These are phyloP conservation scores for Vanessa cardui DNA, from an alignment of 2,888 invertebrate species.

Conservation along the genomic window DNA sequence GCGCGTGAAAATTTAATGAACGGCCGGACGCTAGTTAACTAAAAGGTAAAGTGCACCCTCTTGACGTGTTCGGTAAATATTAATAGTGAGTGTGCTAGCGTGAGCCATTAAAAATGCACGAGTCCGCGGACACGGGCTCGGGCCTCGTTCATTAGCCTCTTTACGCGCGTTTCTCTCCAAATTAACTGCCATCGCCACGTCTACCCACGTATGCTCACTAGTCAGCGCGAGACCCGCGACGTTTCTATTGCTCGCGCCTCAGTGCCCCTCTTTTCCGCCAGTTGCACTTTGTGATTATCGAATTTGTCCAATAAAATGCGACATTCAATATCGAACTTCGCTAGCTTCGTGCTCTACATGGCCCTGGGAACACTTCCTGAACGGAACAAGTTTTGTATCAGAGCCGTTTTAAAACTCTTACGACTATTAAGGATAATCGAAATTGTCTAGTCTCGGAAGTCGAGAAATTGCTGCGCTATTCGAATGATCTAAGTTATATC, in stretches of 20 bases:
- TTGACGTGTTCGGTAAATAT: constrained; percentile 83
- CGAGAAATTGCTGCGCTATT: constrained; percentile 71
- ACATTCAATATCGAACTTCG: constrained; percentile 73
- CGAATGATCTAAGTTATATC: constrained; percentile 74
- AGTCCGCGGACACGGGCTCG: constrained; percentile 74
- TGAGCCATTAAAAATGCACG: constrained; percentile 82
- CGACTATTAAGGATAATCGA: constrained; percentile 80
- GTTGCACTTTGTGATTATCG: constrained; percentile 61
- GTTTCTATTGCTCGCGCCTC: constrained; percentile 50
- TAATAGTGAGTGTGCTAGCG: constrained; percentile 81
- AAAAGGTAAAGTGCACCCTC: constrained; percentile 84
- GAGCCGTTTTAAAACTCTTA: constrained; percentile 80
- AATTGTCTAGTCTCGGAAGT: constrained; percentile 71
- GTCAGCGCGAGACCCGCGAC: constrained; percentile 29
- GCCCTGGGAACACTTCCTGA: constrained; percentile 69
- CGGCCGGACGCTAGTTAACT: constrained; percentile 83
- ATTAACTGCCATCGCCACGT: constrained; percentile 49
- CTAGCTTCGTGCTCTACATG: constrained; percentile 62
- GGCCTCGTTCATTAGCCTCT: constrained; percentile 70
- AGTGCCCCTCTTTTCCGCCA: constrained; percentile 45
- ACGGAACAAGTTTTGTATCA: constrained; percentile 73
- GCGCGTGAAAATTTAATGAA: constrained; percentile 84
- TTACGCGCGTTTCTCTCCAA: constrained; percentile 57
- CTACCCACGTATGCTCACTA: constrained; percentile 36
- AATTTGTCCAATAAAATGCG: constrained; percentile 75